These are phyloP conservation scores for Silurus glanis DNA, from an alignment of 2,113 vertebrate genomes.

Conservation along the genomic window DNA sequence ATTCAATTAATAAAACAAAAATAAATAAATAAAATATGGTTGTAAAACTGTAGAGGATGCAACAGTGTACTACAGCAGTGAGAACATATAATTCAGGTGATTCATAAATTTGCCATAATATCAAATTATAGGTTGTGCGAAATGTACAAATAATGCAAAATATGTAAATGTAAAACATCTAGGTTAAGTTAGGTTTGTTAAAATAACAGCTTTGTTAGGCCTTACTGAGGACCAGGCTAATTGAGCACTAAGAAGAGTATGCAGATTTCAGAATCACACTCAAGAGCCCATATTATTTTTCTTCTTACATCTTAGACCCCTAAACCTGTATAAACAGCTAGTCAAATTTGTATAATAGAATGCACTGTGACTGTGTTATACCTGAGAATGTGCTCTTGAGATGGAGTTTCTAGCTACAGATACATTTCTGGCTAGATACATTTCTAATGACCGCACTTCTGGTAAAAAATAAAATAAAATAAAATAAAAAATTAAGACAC, in stretches of 20 bases:
- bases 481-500: too few relatives aligned
- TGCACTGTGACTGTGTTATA: not conserved
- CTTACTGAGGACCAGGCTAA: not conserved
- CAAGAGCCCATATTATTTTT: not conserved
- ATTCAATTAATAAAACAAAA: not conserved
- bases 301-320: not conserved
- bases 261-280: not conserved
- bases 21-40: not conserved
- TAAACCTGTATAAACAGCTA: slow-evolving; percentile 1
- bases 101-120: not conserved
- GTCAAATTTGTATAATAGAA: not conserved
- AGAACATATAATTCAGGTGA: not conserved
- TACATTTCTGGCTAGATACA: not conserved
- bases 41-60: too few relatives aligned
- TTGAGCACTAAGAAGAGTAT: not conserved
- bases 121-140: not conserved
- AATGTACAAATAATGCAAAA: not conserved
- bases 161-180: not conserved
- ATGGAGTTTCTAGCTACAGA: not conserved
- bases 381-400: not conserved
- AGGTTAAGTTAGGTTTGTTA: not conserved
- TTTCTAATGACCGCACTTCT: not conserved
- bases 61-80: not conserved
- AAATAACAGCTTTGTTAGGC: not conserved
- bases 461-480: not conserved